Base-by-base conservation (phyloP, 2,797 vertebrate species). In the Clarias laeviceps region DNA sequence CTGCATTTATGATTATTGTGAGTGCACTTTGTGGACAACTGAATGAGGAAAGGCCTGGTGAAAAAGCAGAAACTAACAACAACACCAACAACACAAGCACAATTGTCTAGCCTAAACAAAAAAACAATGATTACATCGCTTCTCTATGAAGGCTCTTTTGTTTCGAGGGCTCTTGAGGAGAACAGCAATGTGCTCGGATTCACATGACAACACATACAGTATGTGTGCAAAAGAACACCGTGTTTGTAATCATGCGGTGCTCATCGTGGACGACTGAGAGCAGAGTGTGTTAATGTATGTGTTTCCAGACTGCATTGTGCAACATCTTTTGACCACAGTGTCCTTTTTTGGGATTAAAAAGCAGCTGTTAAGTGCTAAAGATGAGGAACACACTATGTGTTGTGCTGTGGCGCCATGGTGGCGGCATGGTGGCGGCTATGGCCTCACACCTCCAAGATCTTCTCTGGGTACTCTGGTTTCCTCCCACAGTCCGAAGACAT, bases 101-200 rank as follows among this genome's bases (percentile, higher is more conserved):
- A 83, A 93, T 94, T 94, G 93, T 93, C 87, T 91, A 88, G 86
- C 87, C 92, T 80, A 89, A 92, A 90, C 14, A 7, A 40, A 34
- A 74, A 66, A 40, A 62, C 20, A 69, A 83, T 83, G 17, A 59
- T 90, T 80, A 94, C 94, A 95, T 95, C 93, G 91, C 83, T 45
- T 76, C 29, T 88, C 90, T 89, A 84, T 89, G 85, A 87, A 59
- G 89, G 89, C 82, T 59, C 92, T 91, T 92, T 90, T 91, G 82
- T 89, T 57, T 83, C 83, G 87, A 87, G 89, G 86, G 32, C 83
- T 54, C 37, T 83, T 85, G 85, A 56, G 83, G 80, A 89, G 76
- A 65, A 87, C 72, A 89, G 88, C 54, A 27, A 54, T 73, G 90
- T 87, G 78, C 56, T 34, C 56, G 81, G 88, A 87, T 34, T 54